A percentile compares a stretch with the other conserved stretches of the same genome.
Conservation (phyloP, 2,797 vertebrate genomes). For the Chelon labrosus region DNA sequence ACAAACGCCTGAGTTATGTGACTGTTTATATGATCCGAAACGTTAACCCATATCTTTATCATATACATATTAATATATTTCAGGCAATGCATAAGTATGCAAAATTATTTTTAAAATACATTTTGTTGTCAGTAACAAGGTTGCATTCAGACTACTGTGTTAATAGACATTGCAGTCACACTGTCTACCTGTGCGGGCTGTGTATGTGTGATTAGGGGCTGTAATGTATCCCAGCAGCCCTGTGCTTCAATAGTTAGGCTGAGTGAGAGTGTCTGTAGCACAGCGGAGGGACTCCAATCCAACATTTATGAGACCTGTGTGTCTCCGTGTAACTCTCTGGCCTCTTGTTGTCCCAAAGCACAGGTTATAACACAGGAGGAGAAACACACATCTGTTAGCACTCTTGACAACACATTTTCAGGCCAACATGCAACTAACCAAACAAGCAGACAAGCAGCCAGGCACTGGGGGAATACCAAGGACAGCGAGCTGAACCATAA, state of each 20-base stretch:
- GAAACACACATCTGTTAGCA: conserved; percentile 70
- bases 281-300: conserved; percentile 76
- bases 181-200: conserved; percentile 15
- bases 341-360: conserved; percentile 67
- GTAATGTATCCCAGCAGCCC: conserved; percentile 58
- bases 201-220: conserved; percentile 48
- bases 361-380: conserved; percentile 68
- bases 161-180: conserved; percentile 8
- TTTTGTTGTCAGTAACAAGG: conserved; percentile 7
- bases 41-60: not conserved
- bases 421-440: conserved; percentile 34
- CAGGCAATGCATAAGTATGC: not conserved
- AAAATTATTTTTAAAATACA: not conserved
- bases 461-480: conserved; percentile 13
- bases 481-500: conserved; percentile 64
- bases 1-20: not conserved
- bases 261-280: conserved; percentile 57
- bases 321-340: conserved; percentile 51
- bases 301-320: conserved; percentile 82
- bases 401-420: conserved; percentile 69
- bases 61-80: not conserved
- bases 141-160: conserved; percentile 4
- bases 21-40: not conserved
- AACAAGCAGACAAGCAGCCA: conserved; percentile 25
- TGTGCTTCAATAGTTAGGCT: conserved; percentile 71